A percentile compares a stretch with the other conserved stretches of the same genome.
Evolutionary conservation across 2,797 vertebrate species (phyloP).

Genomic region (Ceryle rudis): DNA sequence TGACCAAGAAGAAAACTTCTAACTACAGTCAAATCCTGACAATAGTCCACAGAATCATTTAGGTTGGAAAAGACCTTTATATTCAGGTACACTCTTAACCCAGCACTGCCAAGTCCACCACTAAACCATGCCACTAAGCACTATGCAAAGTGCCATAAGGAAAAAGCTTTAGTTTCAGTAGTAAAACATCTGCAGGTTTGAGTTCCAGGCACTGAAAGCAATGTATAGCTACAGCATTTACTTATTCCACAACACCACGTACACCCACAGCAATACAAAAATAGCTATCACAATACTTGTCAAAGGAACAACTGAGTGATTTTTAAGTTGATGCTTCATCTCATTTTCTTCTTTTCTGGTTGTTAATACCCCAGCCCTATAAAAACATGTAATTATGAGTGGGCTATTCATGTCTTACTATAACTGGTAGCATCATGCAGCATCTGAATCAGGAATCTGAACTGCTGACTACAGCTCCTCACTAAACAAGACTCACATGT

Average conservation of each 20-base stretch:
- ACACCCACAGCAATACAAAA: constrained; percentile 53
- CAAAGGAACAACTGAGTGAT: constrained; percentile 54
- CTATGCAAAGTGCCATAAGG: background rate
- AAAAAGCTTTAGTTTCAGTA: background rate
- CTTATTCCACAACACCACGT: constrained; percentile 29
- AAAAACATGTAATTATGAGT: constrained; percentile 46
- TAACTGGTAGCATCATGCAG: constrained; percentile 26
- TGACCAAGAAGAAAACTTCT: background rate
- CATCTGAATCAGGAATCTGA: constrained; percentile 60
- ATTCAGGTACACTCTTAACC: background rate
- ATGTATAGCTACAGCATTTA: constrained; percentile 10
- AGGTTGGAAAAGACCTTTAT: background rate
- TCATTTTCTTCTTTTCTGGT: constrained; percentile 40
- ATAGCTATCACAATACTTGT: constrained; percentile 53
- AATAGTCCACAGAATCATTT: background rate
- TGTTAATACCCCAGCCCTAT: constrained; percentile 43
- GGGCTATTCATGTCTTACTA: constrained; percentile 23
- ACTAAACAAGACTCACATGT: constrained; percentile 33
- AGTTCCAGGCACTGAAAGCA: constrained; percentile 13
- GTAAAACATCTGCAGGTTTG: constrained; percentile 9
- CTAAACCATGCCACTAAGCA: background rate
- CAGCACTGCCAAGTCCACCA: background rate
- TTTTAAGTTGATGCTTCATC: constrained; percentile 57
- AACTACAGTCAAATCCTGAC: background rate
- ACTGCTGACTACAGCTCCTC: constrained; percentile 45